Evolutionary conservation across 2,113 vertebrate species (phyloP).

Genomic region (Pagrus major): DNA sequence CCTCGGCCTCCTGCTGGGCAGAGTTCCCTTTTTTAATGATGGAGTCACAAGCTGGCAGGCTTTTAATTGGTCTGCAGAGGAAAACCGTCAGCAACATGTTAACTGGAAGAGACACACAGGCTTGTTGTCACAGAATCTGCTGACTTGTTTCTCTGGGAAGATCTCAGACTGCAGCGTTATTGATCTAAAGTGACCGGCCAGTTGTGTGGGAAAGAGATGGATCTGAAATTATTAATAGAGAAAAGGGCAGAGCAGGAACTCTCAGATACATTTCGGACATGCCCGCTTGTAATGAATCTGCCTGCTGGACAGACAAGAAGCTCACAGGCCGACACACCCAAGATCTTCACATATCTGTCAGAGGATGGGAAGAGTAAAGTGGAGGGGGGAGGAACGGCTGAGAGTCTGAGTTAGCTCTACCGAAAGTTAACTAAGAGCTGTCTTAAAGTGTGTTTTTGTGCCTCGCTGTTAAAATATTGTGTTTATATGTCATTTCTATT

Average conservation of each 20-base stretch:
- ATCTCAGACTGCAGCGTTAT: background rate
- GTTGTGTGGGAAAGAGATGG: background rate
- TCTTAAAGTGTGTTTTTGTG: no score
- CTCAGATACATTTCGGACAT: background rate
- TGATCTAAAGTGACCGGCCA: background rate
- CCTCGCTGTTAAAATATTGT: no score
- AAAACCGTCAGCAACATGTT: constrained; percentile 13
- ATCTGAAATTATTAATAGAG: background rate
- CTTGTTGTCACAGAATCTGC: background rate
- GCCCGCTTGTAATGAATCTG: background rate
- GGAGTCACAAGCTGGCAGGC: constrained; percentile 42
- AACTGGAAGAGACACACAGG: constrained; percentile 10
- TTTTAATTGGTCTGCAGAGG: constrained; percentile 58
- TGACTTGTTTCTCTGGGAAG: background rate
- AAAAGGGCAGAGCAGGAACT: background rate
- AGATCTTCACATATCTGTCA: background rate
- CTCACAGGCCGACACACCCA: background rate
- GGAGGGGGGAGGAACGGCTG: background rate
- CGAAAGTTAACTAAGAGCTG: no score
- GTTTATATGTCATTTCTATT: no score
- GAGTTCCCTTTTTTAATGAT: constrained; percentile 51
- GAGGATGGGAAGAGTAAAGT: background rate
- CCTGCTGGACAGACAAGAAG: background rate
- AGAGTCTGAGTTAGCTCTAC: no score
- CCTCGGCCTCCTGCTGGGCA: constrained; percentile 39